Percentiles rank a stretch among this genome's conserved stretches.
Evolutionary conservation across 2,113 vertebrate genomes (phyloP).

Genomic region (Eulemur rufifrons): DNA sequence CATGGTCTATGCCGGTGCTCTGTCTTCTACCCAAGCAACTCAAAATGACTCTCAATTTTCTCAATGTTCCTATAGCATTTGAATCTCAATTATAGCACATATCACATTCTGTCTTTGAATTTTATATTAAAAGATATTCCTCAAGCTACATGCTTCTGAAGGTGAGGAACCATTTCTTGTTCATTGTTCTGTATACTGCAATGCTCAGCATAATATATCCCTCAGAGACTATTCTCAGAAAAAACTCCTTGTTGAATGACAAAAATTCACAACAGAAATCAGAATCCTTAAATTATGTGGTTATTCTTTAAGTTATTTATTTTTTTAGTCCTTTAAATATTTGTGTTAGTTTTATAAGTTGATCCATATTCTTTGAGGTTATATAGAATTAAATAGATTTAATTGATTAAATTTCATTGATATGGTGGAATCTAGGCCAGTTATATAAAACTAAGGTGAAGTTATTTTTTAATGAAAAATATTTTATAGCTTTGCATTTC

Average conservation of each 20-base stretch:
- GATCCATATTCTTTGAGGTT: background rate
- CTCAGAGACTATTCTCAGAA: background rate
- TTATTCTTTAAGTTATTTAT: background rate
- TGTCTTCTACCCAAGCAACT: background rate
- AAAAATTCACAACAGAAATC: constrained; percentile 1
- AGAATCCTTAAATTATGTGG: background rate
- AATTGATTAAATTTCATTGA: constrained; percentile 12
- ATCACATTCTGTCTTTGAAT: background rate
- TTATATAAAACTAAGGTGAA: constrained; percentile 14
- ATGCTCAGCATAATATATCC: background rate
- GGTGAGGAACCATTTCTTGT: background rate
- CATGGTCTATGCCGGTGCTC: background rate
- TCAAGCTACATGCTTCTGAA: background rate
- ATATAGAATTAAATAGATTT: background rate
- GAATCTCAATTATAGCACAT: background rate
- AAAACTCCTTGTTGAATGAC: background rate
- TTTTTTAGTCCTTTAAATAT: constrained; percentile 19
- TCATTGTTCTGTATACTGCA: background rate
- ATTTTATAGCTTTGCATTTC: background rate
- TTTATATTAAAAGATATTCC: background rate
- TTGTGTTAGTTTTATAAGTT: constrained; percentile 24
- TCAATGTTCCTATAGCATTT: background rate
- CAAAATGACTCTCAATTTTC: background rate
- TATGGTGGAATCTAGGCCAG: background rate
- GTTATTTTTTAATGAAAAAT: constrained; percentile 14